Percentiles rank a stretch among this genome's conserved stretches.
phyloP scores from a whole-genome alignment of 2,888 invertebrate species.

The Cotesia congregata region DNA sequence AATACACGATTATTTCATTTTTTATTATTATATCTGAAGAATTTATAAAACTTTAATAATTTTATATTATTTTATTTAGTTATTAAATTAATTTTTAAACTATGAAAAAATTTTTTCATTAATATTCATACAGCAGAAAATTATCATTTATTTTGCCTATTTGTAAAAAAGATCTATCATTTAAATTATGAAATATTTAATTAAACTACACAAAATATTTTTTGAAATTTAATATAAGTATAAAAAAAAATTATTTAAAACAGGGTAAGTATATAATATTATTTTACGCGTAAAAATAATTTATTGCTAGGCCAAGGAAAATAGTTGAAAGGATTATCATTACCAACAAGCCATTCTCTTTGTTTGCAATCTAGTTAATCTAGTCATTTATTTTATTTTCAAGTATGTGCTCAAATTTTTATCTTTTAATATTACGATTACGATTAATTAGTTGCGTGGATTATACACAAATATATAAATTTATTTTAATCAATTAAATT shows the following conservation, averaged over 20 bases:
- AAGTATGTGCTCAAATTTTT: not conserved
- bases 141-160: too few relatives aligned
- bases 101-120: too few relatives aligned
- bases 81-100: too few relatives aligned
- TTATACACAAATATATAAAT: too few relatives aligned
- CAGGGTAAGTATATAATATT: not conserved
- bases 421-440: not conserved
- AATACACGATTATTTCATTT: not conserved
- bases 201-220: too few relatives aligned
- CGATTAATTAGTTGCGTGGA: not conserved
- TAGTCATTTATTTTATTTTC: not conserved
- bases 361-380: not conserved
- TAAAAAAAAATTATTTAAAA: too few relatives aligned
- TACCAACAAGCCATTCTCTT: slow-evolving; percentile 8
- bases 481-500: too few relatives aligned
- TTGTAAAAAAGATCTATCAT: too few relatives aligned
- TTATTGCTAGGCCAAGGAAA: slow-evolving; percentile 37
- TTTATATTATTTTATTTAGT: too few relatives aligned
- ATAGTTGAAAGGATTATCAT: slow-evolving; percentile 22
- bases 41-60: not conserved
- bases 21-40: not conserved
- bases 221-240: too few relatives aligned
- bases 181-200: too few relatives aligned
- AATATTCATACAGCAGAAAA: too few relatives aligned
- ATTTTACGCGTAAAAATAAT: not conserved